A percentile compares a stretch with the other conserved stretches of the same genome.
Conservation (phyloP, 2,888 invertebrate genomes). For the Drosophila neotestacea region DNA sequence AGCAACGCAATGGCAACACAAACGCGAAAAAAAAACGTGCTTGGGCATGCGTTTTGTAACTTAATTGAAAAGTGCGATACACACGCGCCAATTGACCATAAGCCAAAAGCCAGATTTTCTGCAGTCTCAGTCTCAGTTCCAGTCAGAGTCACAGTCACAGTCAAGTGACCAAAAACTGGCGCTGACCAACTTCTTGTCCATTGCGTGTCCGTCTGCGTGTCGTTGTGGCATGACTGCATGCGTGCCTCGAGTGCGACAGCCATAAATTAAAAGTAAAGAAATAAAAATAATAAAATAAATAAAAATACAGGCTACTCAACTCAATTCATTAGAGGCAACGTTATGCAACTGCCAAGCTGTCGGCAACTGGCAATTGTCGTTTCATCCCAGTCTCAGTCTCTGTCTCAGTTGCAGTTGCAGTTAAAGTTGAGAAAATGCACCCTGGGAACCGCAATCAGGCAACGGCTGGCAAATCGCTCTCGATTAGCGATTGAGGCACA, state of each 20-base stretch:
- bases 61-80: slow-evolving; percentile 80
- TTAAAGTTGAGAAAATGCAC: slow-evolving; percentile 46
- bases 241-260: slow-evolving; percentile 33
- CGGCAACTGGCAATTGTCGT: slow-evolving; percentile 47
- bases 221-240: background rate
- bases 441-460: slow-evolving; percentile 72
- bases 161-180: slow-evolving; percentile 53
- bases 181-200: slow-evolving; percentile 65
- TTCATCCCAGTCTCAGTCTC: slow-evolving; percentile 56
- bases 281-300: slow-evolving; percentile 39
- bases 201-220: slow-evolving; percentile 52
- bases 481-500: slow-evolving; percentile 57
- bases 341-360: slow-evolving; percentile 45
- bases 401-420: slow-evolving; percentile 31
- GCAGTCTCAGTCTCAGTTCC: slow-evolving; percentile 12
- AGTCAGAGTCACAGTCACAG: slow-evolving; percentile 43
- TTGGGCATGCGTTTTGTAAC: slow-evolving; percentile 76
- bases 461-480: slow-evolving; percentile 66
- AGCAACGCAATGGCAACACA: slow-evolving; percentile 36
- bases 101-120: slow-evolving; percentile 46
- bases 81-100: slow-evolving; percentile 71
- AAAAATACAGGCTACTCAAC: slow-evolving; percentile 17
- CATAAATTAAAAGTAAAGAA: slow-evolving; percentile 49
- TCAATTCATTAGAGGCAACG: slow-evolving; percentile 48
- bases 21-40: slow-evolving; percentile 61